A percentile compares a stretch with the other conserved stretches of the same genome.
phyloP scores from a whole-genome alignment of 2,113 vertebrate genomes.

The Cochlearius cochlearius region DNA sequence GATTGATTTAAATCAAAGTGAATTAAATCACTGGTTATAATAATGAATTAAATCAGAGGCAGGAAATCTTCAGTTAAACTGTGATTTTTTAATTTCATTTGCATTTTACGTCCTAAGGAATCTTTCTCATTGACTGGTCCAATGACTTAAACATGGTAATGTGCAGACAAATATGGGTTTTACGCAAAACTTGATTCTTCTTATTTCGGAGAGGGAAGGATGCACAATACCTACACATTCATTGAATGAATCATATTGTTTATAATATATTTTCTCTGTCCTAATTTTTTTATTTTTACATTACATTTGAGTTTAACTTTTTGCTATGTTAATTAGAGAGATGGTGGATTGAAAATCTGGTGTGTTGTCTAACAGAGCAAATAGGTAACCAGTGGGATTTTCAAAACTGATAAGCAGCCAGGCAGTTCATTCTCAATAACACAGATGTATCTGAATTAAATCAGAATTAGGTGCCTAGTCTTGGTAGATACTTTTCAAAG shows the following conservation, averaged over 20 bases:
- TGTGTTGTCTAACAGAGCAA: background rate
- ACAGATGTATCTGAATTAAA: background rate
- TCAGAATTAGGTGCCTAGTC: background rate
- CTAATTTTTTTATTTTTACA: background rate
- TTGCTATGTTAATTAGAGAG: background rate
- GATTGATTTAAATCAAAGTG: background rate
- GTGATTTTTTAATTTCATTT: background rate
- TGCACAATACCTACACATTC: background rate
- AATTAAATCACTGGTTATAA: background rate
- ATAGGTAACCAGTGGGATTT: background rate
- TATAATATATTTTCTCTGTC: background rate
- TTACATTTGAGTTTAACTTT: background rate
- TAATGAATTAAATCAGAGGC: background rate
- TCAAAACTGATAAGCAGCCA: background rate
- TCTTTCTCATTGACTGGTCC: background rate
- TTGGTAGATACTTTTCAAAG: background rate
- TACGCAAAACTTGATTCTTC: background rate
- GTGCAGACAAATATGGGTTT: background rate
- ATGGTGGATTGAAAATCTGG: background rate
- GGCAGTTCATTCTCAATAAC: background rate
- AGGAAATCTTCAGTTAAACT: background rate
- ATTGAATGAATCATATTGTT: background rate
- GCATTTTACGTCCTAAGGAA: background rate
- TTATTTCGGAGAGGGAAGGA: background rate
- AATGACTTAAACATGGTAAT: background rate